Percentiles rank a stretch among this genome's conserved stretches.
phyloP scores from a whole-genome alignment of 2,888 invertebrate species.

The Allygus modestus region DNA sequence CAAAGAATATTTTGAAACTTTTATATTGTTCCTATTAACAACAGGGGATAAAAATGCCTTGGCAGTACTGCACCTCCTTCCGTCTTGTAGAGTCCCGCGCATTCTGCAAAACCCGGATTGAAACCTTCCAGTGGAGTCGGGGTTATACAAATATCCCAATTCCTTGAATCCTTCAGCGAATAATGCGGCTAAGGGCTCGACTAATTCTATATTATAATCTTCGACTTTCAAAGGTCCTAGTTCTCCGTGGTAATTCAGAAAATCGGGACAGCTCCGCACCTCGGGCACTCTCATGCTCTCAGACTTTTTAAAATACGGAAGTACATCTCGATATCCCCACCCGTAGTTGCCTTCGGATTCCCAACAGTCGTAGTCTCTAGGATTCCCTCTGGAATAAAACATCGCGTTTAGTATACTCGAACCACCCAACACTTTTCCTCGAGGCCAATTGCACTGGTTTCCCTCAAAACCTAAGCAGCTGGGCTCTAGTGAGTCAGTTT shows the following conservation, averaged over 20 bases:
- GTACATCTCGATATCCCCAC: slow-evolving; percentile 70
- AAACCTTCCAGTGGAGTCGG: slow-evolving; percentile 66
- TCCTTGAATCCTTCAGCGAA: slow-evolving; percentile 66
- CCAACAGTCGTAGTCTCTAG: slow-evolving; percentile 70
- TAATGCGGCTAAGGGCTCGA: slow-evolving; percentile 71
- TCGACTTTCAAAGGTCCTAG: slow-evolving; percentile 90
- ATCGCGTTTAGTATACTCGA: slow-evolving; percentile 69
- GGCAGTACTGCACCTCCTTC: slow-evolving; percentile 67
- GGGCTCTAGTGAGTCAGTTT: slow-evolving; percentile 80
- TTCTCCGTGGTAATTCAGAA: slow-evolving; percentile 72
- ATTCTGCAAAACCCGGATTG: slow-evolving; percentile 64
- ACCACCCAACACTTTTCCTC: slow-evolving; percentile 80
- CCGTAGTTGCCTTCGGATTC: slow-evolving; percentile 68
- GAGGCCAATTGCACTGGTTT: slow-evolving; percentile 82
- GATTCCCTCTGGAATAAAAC: slow-evolving; percentile 69
- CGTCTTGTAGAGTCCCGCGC: slow-evolving; percentile 65
- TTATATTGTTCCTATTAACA: slow-evolving; percentile 75
- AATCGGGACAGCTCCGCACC: slow-evolving; percentile 75
- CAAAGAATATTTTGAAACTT: slow-evolving; percentile 77
- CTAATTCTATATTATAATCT: slow-evolving; percentile 88
- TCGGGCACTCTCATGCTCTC: slow-evolving; percentile 79
- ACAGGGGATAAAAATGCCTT: slow-evolving; percentile 67
- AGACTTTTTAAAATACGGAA: slow-evolving; percentile 72
- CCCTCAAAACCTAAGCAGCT: slow-evolving; percentile 76
- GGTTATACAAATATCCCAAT: slow-evolving; percentile 70